Percentiles rank a stretch among this genome's conserved stretches.
phyloP scores from a whole-genome alignment of 2,797 vertebrate genomes.

The Enoplosus armatus region DNA sequence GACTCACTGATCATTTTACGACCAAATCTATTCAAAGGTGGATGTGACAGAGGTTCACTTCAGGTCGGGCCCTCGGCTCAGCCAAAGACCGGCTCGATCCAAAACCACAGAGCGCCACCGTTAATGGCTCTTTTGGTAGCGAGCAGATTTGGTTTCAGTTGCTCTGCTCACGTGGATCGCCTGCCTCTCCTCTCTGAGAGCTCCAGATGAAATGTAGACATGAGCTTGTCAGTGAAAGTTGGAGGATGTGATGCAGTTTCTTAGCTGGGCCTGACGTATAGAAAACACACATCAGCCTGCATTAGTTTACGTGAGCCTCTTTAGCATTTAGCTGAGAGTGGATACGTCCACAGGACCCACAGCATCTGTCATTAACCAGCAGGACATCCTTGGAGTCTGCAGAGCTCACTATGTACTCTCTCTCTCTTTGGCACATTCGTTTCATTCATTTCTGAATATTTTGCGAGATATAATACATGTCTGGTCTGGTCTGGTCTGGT shows the following conservation, averaged over 20 bases:
- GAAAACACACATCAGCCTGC: background rate
- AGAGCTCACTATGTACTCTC: too few species aligned
- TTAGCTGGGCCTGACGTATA: background rate
- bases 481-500: too few species aligned
- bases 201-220: conserved; percentile 1
- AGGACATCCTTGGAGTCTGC: too few species aligned
- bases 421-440: too few species aligned
- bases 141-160: background rate
- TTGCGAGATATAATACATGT: background rate
- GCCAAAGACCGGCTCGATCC: background rate
- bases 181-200: background rate
- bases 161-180: background rate
- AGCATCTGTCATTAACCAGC: background rate
- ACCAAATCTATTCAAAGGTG: background rate
- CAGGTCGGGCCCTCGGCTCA: background rate
- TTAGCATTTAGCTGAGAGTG: too few species aligned
- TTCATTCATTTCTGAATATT: too few species aligned
- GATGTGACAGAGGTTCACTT: background rate
- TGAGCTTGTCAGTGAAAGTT: background rate
- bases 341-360: too few species aligned
- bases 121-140: conserved; percentile 2
- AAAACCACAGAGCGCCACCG: background rate
- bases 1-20: background rate
- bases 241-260: background rate
- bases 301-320: background rate